Evolutionary conservation across 2,888 invertebrate genomes (phyloP).

Genomic region (Leucophenga maculata): DNA sequence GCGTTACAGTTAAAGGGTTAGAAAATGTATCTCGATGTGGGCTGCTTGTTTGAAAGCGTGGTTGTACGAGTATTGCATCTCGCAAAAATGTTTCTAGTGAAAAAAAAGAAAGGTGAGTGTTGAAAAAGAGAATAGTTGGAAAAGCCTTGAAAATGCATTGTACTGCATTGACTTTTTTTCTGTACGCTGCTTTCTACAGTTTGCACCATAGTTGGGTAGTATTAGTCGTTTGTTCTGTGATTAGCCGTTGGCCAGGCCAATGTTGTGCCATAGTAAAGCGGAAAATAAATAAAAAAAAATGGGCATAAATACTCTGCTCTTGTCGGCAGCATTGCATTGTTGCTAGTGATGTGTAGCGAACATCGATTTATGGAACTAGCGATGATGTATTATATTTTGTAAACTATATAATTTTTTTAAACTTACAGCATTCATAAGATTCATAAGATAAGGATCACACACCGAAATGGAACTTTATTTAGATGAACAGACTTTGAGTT

Average conservation of each 20-base stretch:
- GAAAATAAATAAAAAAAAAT: conserved; percentile 12
- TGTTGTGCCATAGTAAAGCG: neutral
- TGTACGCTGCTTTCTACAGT: neutral
- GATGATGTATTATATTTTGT: too few relatives aligned
- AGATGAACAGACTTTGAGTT: too few relatives aligned
- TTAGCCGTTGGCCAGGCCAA: too few relatives aligned
- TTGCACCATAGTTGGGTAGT: neutral
- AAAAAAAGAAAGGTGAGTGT: neutral
- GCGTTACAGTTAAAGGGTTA: conserved; percentile 43
- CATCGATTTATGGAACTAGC: too few relatives aligned
- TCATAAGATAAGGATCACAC: too few relatives aligned
- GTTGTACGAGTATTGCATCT: too few relatives aligned
- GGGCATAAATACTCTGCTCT: too few relatives aligned
- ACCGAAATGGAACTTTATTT: too few relatives aligned
- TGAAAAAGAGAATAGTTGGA: neutral
- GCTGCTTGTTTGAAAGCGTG: neutral
- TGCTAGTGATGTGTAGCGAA: too few relatives aligned
- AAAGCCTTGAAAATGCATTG: conserved; percentile 8
- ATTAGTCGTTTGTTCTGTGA: neutral
- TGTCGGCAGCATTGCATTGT: neutral
- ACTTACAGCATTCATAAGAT: too few relatives aligned
- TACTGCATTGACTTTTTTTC: neutral
- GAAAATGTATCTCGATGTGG: neutral
- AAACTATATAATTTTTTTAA: too few relatives aligned
- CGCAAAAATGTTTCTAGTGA: too few relatives aligned